Conservation (phyloP, 2,888 invertebrate species). For the Creontiades dilutus region DNA sequence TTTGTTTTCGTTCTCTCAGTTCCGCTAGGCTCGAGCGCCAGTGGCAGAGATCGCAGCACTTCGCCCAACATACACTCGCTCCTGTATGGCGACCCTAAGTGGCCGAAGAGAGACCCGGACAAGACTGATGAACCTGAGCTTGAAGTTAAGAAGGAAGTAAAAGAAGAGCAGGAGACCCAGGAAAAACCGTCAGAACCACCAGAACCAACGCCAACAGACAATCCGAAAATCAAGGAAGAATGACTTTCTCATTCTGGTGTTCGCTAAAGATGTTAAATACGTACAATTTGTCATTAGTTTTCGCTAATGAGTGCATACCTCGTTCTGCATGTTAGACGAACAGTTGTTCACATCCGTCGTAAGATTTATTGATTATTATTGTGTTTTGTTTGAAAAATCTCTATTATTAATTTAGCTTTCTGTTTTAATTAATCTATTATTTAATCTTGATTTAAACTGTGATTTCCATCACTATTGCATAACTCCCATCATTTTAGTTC, state of each 20-base stretch:
- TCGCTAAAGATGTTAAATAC: background rate
- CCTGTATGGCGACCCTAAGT: constrained; percentile 76
- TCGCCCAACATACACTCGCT: constrained; percentile 76
- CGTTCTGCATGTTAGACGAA: background rate
- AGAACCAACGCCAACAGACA: background rate
- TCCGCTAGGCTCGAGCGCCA: constrained; percentile 54
- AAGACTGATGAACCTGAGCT: constrained; percentile 64
- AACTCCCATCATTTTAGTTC: background rate
- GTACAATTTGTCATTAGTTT: background rate
- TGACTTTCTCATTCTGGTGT: background rate
- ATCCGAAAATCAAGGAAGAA: constrained; percentile 49
- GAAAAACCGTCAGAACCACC: background rate
- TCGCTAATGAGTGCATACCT: background rate
- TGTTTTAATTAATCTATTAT: background rate
- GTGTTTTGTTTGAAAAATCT: constrained; percentile 20
- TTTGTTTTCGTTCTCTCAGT: constrained; percentile 49
- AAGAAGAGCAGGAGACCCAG: constrained; percentile 35
- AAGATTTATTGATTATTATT: background rate
- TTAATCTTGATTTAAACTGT: background rate
- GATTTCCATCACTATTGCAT: background rate
- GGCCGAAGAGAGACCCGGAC: constrained; percentile 69
- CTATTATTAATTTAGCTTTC: background rate
- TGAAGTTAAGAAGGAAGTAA: constrained; percentile 59
- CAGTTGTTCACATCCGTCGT: background rate
- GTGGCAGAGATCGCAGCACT: constrained; percentile 65